phyloP scores from a whole-genome alignment of 2,888 invertebrate species.

The Machimus atricapillus region DNA sequence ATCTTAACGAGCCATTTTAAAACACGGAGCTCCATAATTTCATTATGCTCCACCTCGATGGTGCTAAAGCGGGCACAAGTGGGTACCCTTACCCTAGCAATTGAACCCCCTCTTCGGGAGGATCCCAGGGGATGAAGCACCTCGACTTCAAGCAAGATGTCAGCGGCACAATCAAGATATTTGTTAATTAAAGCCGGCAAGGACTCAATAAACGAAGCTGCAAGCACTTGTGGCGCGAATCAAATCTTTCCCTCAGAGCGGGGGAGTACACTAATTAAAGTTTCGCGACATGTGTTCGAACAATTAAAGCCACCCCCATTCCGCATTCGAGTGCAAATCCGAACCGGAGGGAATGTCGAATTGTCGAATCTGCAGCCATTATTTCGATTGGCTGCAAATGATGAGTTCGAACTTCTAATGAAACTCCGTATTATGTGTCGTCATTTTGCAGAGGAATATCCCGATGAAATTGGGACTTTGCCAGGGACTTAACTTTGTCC shows the following conservation, averaged over 20 bases:
- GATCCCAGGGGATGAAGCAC: neutral
- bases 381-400: constrained; percentile 30
- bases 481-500: neutral
- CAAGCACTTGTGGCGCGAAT: neutral
- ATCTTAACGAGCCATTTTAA: constrained; percentile 17
- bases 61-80: neutral
- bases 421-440: neutral
- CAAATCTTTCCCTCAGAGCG: neutral
- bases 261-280: constrained; percentile 13
- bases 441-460: neutral
- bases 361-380: neutral
- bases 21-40: neutral
- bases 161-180: constrained; percentile 1
- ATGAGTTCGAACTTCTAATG: neutral
- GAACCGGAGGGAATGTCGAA: neutral
- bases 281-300: constrained; percentile 9
- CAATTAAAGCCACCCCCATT: neutral
- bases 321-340: neutral
- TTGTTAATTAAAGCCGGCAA: constrained; percentile 16
- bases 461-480: neutral
- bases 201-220: constrained; percentile 1
- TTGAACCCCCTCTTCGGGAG: neutral
- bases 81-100: neutral
- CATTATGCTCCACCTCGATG: neutral
- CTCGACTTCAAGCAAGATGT: neutral